Percentiles rank a stretch among this genome's conserved stretches.
phyloP scores from a whole-genome alignment of 2,113 vertebrate genomes.

The Erpornis zantholeuca region DNA sequence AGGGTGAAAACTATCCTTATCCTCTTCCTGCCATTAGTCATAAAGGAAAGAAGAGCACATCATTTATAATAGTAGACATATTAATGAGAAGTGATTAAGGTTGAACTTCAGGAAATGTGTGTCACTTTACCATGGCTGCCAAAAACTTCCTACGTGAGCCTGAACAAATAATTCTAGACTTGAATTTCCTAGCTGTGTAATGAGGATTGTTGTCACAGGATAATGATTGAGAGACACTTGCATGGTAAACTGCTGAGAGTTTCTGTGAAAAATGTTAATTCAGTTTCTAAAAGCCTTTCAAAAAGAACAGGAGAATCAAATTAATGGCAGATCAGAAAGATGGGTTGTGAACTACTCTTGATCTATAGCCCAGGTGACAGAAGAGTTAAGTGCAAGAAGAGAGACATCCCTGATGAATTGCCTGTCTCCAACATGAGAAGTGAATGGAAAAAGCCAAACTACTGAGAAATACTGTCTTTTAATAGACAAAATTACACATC shows the following conservation, averaged over 20 bases:
- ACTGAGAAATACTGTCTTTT: neutral
- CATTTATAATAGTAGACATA: neutral
- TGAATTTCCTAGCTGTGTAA: neutral
- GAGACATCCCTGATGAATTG: neutral
- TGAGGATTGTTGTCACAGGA: neutral
- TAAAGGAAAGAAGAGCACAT: neutral
- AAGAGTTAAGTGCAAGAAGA: neutral
- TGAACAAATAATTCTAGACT: neutral
- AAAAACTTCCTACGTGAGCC: neutral
- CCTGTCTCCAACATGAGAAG: neutral
- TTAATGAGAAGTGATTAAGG: slow-evolving; percentile 3
- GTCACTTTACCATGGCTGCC: neutral
- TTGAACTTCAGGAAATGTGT: neutral
- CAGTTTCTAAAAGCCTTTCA: slow-evolving; percentile 20
- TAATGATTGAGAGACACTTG: neutral
- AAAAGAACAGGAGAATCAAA: neutral
- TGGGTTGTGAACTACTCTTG: neutral
- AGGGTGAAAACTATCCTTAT: neutral
- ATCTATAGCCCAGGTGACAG: neutral
- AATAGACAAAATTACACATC: neutral
- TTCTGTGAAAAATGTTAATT: neutral
- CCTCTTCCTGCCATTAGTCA: neutral
- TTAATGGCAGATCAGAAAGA: neutral
- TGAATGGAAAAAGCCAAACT: neutral
- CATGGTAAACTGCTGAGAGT: neutral